Base-by-base conservation (phyloP, 2,797 vertebrate species). In the Martes flavigula region DNA sequence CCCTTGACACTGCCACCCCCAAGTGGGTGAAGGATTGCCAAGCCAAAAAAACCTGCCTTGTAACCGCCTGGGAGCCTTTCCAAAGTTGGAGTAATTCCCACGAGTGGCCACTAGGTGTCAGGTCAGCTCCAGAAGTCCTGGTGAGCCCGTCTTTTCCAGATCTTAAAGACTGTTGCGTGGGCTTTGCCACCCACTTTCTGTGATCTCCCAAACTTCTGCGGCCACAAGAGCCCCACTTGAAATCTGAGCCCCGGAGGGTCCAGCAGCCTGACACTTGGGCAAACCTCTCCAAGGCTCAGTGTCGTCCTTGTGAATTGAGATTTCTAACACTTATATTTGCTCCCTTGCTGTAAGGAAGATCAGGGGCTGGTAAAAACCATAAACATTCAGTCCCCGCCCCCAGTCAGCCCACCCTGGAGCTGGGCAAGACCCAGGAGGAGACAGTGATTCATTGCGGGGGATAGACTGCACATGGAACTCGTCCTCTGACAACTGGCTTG, bases 71-170 rank as follows among this genome's bases (percentile, higher is more conserved):
- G 23, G 56, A 20, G 11, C 62, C 27, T 4, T 17, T 54, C 64
- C 62, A 23, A 35, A 30, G 17, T 27, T 11, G n/a, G 35, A 15
- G 66, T 73, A 77, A 89, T 96, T 97, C 79, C 77, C 7, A 13
- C 2, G 2, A 64, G 7, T 12, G 40, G 73, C 97, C 98, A 85
- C 97, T 94, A 98, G 98, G 21, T 97, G 98, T 95, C 98, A 97
- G 25, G 18, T 66, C 87, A 77, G 91, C 81, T 51, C 68, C 95
- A 95, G 68, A 96, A 97, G 85, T 97, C 56, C 51, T 11, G 13
- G 12, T 0, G 56, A 79, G 43, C 23, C 0, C 66, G 0, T 7
- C 0, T n/a, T 32, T 3, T 14, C 5, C 48, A 27, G 27, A 48
- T 64, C 51, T 66, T 18, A 14, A 21, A 54, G 46, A 30, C 4